A percentile compares a stretch with the other conserved stretches of the same genome.
phyloP scores from a whole-genome alignment of 2,113 vertebrate genomes.

The Tricholaema leucomelas region DNA sequence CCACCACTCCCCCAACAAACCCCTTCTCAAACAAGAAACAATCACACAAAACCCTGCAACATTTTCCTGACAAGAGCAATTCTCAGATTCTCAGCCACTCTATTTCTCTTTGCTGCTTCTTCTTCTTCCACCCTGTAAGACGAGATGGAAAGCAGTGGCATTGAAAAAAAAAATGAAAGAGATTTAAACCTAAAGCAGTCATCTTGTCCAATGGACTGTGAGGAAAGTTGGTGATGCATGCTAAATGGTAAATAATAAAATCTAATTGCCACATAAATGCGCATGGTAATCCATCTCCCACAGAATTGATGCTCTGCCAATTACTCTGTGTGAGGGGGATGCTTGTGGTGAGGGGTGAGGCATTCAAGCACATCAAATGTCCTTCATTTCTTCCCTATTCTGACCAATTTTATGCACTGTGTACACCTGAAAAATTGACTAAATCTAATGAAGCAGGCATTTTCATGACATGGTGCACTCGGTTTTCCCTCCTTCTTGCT shows the following conservation, averaged over 20 bases:
- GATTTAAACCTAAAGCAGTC: slow-evolving; percentile 38
- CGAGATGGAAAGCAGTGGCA: not conserved
- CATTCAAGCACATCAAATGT: slow-evolving; percentile 27
- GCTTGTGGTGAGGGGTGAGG: not conserved
- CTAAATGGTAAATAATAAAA: slow-evolving; percentile 62
- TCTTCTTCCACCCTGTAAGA: not conserved
- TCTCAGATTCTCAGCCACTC: not conserved
- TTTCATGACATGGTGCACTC: not conserved
- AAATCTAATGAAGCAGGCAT: not conserved
- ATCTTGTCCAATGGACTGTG: slow-evolving; percentile 57
- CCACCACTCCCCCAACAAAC: not conserved
- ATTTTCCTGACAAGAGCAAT: not conserved
- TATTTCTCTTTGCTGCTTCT: not conserved
- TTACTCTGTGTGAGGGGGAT: not conserved
- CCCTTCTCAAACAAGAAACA: not conserved
- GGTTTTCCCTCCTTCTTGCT: not conserved
- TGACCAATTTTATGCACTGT: not conserved
- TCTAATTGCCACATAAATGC: slow-evolving; percentile 42
- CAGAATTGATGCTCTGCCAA: slow-evolving; percentile 16
- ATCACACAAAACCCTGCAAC: not conserved
- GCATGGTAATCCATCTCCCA: slow-evolving; percentile 37
- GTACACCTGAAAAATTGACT: not conserved
- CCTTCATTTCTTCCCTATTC: slow-evolving; percentile 5
- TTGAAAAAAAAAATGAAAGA: not conserved
- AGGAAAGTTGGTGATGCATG: slow-evolving; percentile 51